Conservation (phyloP, 1,140 invertebrate genomes). For the Hermetia illucens region DNA sequence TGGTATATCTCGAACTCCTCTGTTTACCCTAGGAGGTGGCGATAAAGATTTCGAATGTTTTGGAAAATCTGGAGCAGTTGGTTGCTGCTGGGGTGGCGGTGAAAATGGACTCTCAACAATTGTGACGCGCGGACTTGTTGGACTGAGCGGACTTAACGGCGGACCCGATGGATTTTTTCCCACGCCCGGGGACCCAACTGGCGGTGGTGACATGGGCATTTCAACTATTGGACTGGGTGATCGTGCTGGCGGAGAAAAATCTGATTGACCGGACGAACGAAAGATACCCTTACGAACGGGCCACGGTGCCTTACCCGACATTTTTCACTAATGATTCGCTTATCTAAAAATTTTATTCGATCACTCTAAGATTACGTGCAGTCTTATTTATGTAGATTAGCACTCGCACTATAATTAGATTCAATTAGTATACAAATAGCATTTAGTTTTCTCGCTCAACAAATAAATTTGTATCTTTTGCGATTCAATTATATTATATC, state of each 20-base stretch:
- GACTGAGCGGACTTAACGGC: slow-evolving; percentile 6
- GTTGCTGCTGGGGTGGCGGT: slow-evolving; percentile 7
- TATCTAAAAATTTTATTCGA: neutral
- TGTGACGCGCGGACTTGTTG: slow-evolving; percentile 9
- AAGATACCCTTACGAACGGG: slow-evolving; percentile 47
- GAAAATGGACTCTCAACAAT: slow-evolving; percentile 15
- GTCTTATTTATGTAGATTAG: too few relatives aligned
- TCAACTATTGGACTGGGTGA: slow-evolving; percentile 28
- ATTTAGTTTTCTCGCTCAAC: too few relatives aligned
- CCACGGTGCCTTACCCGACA: slow-evolving; percentile 44
- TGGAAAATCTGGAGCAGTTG: slow-evolving; percentile 3
- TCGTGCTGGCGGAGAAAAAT: slow-evolving; percentile 24
- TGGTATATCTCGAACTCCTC: slow-evolving; percentile 26
- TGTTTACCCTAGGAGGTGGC: slow-evolving; percentile 14
- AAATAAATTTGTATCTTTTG: too few relatives aligned
- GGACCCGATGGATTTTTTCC: too few relatives aligned
- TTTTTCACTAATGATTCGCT: slow-evolving; percentile 2
- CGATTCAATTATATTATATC: too few relatives aligned
- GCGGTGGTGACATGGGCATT: slow-evolving; percentile 29
- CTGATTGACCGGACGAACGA: slow-evolving; percentile 33
- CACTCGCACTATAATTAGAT: too few relatives aligned
- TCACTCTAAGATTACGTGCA: neutral
- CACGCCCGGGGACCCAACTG: slow-evolving; percentile 16
- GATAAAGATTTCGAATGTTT: slow-evolving; percentile 8
- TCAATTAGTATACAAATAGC: too few relatives aligned